These are phyloP conservation scores for Neotoma lepida DNA, from an alignment of 2,113 vertebrate species.

Conservation along the genomic window DNA sequence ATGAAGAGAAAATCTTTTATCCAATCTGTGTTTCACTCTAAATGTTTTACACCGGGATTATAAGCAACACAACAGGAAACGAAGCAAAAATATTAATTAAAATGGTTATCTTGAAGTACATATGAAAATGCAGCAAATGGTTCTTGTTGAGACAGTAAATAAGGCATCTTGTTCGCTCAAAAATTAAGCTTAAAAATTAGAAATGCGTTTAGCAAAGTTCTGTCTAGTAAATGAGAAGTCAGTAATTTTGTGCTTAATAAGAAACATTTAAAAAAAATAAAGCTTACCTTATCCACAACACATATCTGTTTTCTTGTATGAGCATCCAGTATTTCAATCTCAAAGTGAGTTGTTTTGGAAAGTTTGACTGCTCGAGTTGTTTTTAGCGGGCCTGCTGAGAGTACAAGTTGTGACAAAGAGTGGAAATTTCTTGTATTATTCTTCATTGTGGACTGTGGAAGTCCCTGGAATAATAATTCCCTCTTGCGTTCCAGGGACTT, in stretches of 20 bases:
- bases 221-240: neutral
- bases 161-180: neutral
- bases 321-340: constrained; percentile 88
- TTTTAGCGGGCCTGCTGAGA: constrained; percentile 82
- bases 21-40: neutral
- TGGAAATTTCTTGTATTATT: constrained; percentile 81
- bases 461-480: constrained; percentile 66
- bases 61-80: neutral
- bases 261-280: constrained; percentile 29
- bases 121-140: neutral
- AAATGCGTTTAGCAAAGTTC: neutral
- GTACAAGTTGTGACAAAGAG: constrained; percentile 83
- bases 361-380: constrained; percentile 75
- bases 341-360: constrained; percentile 85
- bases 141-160: neutral
- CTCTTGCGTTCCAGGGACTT: constrained; percentile 69
- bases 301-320: constrained; percentile 88
- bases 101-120: neutral
- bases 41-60: neutral
- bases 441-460: constrained; percentile 63
- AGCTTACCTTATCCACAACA: constrained; percentile 89
- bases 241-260: neutral
- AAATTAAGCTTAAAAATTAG: neutral
- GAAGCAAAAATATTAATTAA: neutral
- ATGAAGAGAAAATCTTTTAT: neutral